Conservation (phyloP, 2,113 vertebrate species). For the Phoenicopterus ruber region DNA sequence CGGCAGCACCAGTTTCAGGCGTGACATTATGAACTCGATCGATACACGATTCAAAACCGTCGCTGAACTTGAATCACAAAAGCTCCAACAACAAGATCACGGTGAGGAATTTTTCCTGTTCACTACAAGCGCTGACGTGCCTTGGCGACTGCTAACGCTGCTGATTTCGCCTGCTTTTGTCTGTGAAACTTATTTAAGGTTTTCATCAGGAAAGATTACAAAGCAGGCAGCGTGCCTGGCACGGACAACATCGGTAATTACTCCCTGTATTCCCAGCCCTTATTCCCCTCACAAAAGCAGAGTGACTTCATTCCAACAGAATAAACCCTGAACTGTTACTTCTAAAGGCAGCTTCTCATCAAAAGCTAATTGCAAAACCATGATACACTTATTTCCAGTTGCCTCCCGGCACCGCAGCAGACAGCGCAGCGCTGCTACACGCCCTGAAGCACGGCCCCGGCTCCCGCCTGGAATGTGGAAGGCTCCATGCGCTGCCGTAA, state of each 20-base stretch:
- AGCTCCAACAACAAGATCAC: rapidly evolving
- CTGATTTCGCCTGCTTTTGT: no score
- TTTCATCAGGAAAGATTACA: not conserved
- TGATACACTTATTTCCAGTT: rapidly evolving
- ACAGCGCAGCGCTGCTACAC: not conserved
- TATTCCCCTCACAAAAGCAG: not conserved
- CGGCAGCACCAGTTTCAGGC: not conserved
- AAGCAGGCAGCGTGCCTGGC: rapidly evolving
- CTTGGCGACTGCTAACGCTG: rapidly evolving
- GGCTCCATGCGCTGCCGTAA: not conserved
- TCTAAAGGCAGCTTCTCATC: not conserved
- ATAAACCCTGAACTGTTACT: not conserved
- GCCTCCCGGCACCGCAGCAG: not conserved
- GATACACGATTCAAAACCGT: rapidly evolving
- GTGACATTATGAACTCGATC: rapidly evolving
- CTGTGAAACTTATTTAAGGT: rapidly evolving
- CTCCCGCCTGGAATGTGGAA: not conserved
- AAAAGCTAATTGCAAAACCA: not conserved
- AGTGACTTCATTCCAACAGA: rapidly evolving
- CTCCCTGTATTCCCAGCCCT: not conserved
- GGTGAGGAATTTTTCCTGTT: rapidly evolving
- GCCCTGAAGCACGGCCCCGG: rapidly evolving
- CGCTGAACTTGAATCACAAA: rapidly evolving
- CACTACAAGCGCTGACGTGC: rapidly evolving
- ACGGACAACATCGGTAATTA: rapidly evolving